Base-by-base conservation (phyloP, 2,888 invertebrate species). In the Corythucha ciliata region DNA sequence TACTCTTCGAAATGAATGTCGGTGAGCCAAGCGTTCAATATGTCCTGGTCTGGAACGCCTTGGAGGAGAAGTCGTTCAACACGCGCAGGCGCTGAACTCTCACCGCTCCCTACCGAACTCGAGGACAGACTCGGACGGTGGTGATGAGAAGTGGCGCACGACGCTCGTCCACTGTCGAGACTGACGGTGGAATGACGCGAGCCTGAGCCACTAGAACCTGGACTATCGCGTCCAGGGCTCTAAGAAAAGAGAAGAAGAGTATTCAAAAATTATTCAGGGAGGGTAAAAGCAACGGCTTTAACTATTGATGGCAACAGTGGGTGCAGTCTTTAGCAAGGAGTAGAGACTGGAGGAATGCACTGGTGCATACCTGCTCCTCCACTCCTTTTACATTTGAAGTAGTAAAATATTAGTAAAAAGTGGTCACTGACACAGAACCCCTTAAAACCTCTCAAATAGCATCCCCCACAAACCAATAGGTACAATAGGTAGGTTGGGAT, bases 1-100 rank as follows among this genome's bases (percentile, higher is more conserved):
- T 97, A 97, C 67, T 94, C 92, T 66, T 92, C 93, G 74, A 90
- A 90, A 65, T 87, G 86, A 34, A 97, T 77, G 66, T 93, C 92
- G 54, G 88, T 80, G 66, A 98, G 74, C 92, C 97, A 98, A 56
- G 86, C 86, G 70, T 83, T 88, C 64, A 98, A 81, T 59, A 97
- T 84, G 69, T 97, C 96, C 63, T 83, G 80, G 70, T 97, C 96
- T 54, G 81, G 78, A 18, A 81, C 67, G 4, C 84, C 84, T 67
- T 87, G 85, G 55, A 79, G 77, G 55, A 80, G 74, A 63, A 81
- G 78, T 12, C 83, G 69, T 65, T 91, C 90, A 20, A 85, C 83
- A 50, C 61, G 72, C 70, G 59, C 73, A 68, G 61, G 74, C 69
- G 55, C 73, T 2, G 57, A 45, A 18, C 52, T 52, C 16, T 81